These are phyloP conservation scores for Gambusia yucatana DNA, from an alignment of 2,797 vertebrate genomes.

Conservation along the genomic window DNA sequence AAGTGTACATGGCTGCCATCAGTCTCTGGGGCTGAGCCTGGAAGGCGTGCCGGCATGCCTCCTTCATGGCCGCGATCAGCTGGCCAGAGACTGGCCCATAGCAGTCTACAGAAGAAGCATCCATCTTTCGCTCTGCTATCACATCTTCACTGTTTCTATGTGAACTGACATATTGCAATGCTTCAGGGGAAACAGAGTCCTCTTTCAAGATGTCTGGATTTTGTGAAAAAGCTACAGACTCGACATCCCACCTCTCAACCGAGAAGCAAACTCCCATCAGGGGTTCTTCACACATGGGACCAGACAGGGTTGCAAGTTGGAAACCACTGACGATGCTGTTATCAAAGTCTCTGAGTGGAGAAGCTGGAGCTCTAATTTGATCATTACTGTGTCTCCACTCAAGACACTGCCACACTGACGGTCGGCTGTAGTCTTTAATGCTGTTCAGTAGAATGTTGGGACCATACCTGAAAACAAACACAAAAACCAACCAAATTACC, in stretches of 20 bases:
- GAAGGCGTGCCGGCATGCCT: constrained; percentile 91
- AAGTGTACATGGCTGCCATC: constrained; percentile 98
- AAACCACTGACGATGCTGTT: constrained; percentile 96
- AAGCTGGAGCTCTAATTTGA: constrained; percentile 48
- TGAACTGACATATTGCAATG: neutral
- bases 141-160: neutral
- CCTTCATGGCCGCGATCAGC: constrained; percentile 95
- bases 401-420: constrained; percentile 90
- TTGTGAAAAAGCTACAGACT: constrained; percentile 42
- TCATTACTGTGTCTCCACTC: constrained; percentile 28
- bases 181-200: constrained; percentile 3
- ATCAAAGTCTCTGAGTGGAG: constrained; percentile 84
- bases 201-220: constrained; percentile 57
- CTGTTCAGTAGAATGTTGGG: constrained; percentile 92
- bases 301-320: constrained; percentile 91
- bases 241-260: constrained; percentile 90
- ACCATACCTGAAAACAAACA: constrained; percentile 76
- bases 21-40: constrained; percentile 93
- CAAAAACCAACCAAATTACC: neutral
- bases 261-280: constrained; percentile 97
- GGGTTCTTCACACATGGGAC: constrained; percentile 97
- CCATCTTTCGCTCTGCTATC: constrained; percentile 59
- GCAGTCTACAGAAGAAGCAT: constrained; percentile 77
- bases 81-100: constrained; percentile 94
- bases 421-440: constrained; percentile 82